Evolutionary conservation across 2,797 vertebrate genomes (phyloP), one percentile per base, ranked within the genome.

Genomic region (Betta splendens): DNA sequence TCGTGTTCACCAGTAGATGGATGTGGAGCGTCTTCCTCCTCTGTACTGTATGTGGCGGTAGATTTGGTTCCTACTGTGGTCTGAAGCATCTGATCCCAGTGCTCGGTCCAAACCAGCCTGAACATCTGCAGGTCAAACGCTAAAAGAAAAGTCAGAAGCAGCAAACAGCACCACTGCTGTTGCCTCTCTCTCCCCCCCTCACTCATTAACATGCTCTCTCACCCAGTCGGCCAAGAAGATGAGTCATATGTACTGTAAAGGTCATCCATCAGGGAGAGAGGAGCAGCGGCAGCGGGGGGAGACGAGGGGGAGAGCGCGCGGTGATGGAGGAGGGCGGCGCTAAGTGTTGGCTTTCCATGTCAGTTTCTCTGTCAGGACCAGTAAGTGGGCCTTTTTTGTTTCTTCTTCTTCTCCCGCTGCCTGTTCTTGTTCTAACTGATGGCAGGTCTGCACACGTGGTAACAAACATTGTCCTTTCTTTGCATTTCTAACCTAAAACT

Each of bases 201-300:
- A 29, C 40, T 66, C 54, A 44, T 35, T 17, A 48, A 37, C 63
- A 8, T 54, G 50, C 54, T 73, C 66, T 26, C 56, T 69, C 66
- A 53, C 57, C 77, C 60, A 69, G 54, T 57, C 49, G 21, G 64
- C 47, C 32, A 39, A 43, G 57, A 69, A 57, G 69, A 82, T 81
- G 80, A 85, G 60, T 85, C 81, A 85, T 68, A 51, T 55, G 47
- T 46, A 64, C 72, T 76, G 69, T 71, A 83, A 87, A 87, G 84
- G 81, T 85, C 75, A 71, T 71, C 68, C 69, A 78, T 80, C 74
- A 84, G 64, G 54, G 66, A 15, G 32, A 36, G 62, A 16, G 72
- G 17, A 44, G 4, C 9, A n/a, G 20, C 22, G 3, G 50, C 32
- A 7, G 5, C 32, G 33, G 32, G 22, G 35, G n/a, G 43, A 59